A percentile compares a stretch with the other conserved stretches of the same genome.
Evolutionary conservation across 1,140 invertebrate species (phyloP).

Genomic region (Diorhabda sublineata): DNA sequence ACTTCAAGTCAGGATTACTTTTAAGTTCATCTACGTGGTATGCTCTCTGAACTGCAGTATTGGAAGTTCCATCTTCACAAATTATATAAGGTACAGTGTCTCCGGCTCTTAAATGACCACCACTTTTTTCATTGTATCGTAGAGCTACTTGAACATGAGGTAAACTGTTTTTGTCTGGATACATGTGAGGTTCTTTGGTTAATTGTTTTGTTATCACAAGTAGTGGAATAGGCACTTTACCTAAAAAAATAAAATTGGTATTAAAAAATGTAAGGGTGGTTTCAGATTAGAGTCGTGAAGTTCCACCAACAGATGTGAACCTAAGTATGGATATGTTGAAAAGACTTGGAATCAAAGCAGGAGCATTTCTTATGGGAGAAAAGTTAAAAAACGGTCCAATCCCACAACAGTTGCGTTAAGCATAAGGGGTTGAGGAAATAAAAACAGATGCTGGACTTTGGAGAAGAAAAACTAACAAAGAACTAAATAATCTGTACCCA

Average conservation of each 20-base stretch:
- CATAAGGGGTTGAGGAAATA: no score
- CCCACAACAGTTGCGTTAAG: no score
- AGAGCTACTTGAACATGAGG: conserved; percentile 93
- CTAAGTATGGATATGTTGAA: no score
- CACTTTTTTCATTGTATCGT: conserved; percentile 74
- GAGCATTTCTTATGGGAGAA: no score
- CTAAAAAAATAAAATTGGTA: neutral
- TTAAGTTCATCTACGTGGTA: conserved; percentile 92
- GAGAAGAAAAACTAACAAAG: no score
- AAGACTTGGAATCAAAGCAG: no score
- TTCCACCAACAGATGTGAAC: no score
- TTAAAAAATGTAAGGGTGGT: no score
- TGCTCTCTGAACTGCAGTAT: conserved; percentile 82
- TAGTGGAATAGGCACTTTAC: conserved; percentile 65
- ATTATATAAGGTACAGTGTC: conserved; percentile 96
- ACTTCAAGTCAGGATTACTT: conserved; percentile 62
- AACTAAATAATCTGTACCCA: no score
- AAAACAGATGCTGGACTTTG: no score
- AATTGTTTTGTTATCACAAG: conserved; percentile 93
- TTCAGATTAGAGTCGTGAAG: no score
- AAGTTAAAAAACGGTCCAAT: no score
- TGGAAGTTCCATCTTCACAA: conserved; percentile 81
- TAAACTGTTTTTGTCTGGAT: conserved; percentile 77
- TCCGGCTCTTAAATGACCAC: conserved; percentile 81
- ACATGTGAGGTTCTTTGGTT: conserved; percentile 92